Evolutionary conservation across 2,797 vertebrate species (phyloP).

Genomic region (Naso thynnoides): DNA sequence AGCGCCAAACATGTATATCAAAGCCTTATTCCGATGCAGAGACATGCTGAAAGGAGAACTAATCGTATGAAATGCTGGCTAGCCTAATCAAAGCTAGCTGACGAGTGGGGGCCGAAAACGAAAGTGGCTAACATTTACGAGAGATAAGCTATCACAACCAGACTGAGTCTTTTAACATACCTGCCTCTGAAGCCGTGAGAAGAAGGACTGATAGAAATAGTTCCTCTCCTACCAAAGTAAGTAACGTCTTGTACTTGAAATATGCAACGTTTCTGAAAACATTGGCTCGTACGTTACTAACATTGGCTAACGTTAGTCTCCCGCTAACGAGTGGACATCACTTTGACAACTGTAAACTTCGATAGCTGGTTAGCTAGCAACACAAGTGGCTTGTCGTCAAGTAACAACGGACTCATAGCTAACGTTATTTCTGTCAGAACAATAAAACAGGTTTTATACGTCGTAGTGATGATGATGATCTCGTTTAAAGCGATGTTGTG

Average conservation of each 20-base stretch:
- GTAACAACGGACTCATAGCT: neutral
- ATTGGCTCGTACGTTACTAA: neutral
- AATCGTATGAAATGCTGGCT: conserved; percentile 81
- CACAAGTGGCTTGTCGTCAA: conserved; percentile 37
- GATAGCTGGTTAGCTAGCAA: conserved; percentile 45
- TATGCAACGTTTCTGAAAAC: conserved; percentile 2
- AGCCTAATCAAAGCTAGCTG: conserved; percentile 75
- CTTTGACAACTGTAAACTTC: conserved; percentile 64
- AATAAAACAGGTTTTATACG: neutral
- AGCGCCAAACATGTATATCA: conserved; percentile 78
- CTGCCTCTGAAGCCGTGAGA: conserved; percentile 36
- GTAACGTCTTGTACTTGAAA: conserved; percentile 37
- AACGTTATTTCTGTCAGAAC: neutral
- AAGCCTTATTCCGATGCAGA: conserved; percentile 71
- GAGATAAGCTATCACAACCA: conserved; percentile 58
- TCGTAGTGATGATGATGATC: neutral
- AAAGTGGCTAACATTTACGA: conserved; percentile 67
- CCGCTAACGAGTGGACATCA: conserved; percentile 40
- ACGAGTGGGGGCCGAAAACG: conserved; percentile 64
- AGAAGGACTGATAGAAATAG: conserved; percentile 24
- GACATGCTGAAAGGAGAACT: conserved; percentile 78
- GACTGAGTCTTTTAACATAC: conserved; percentile 31
- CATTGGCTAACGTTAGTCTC: conserved; percentile 10
- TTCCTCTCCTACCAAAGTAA: conserved; percentile 54
- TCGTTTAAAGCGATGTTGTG: neutral